Evolutionary conservation across 2,888 invertebrate genomes (phyloP), one percentile per base, ranked within the genome.

Genomic region (Julus scandinavius): DNA sequence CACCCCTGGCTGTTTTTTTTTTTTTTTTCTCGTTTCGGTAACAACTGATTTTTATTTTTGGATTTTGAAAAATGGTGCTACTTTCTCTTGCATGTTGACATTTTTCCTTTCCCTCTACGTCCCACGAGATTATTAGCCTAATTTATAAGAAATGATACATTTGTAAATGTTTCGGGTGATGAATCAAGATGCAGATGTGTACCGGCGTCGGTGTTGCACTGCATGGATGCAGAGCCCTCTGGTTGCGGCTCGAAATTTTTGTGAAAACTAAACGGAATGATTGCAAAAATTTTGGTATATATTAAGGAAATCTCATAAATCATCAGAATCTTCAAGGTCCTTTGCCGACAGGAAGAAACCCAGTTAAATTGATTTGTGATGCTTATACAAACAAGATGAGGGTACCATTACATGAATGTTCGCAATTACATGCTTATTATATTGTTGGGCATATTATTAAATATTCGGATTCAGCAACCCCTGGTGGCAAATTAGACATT

Each of bases 81-180:
- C 63, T 63, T 63, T 63, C 4, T 20, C 63, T 63, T 20, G 63
- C 20, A 20, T 63, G 63, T 63, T 63, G 63, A 63, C 63, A 63
- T 63, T 63, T 63, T 63, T 63, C 63, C 4, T 20, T 63, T 63
- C 20, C 20, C 20, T 20, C 20, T 20, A 63, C 63, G 63, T 63
- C 63, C 63, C 63, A 63, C 63, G 63, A 63, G 63, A 63, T 63
- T 63, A 63, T 63, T 63, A 20, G 63, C 63, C 63, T 63, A 63
- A 63, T 63, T 63, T 63, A 63, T 63, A 63, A 63, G 63, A 63
- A 63, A 63, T 63, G 63, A 63, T 63, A 20, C n/a, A 63, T 63
- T 63, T 63, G 63, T 63, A 63, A 20, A 63, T 63, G 63, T n/a
- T 63, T 63, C 63, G 63, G 63, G 63, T 63, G 63, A 63, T 63